phyloP scores from a whole-genome alignment of 1,140 invertebrate species.

The Venturia canescens region DNA sequence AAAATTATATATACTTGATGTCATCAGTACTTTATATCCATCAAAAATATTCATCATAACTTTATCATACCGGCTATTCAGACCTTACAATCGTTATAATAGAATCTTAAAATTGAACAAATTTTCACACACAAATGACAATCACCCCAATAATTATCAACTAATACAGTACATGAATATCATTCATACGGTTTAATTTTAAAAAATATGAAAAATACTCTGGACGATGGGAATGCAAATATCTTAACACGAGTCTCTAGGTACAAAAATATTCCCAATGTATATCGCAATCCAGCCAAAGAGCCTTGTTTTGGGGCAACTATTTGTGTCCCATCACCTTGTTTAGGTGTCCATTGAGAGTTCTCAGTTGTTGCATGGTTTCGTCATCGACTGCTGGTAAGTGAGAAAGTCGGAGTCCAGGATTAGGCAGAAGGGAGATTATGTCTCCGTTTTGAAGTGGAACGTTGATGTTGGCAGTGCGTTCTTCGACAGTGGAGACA shows the following conservation, averaged over 20 bases:
- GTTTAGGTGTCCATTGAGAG: constrained; percentile 78
- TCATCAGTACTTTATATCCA: too few relatives aligned
- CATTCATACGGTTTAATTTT: not conserved
- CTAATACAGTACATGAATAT: not conserved
- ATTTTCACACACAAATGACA: too few relatives aligned
- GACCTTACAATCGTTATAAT: too few relatives aligned
- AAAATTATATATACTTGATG: too few relatives aligned
- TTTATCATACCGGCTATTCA: too few relatives aligned
- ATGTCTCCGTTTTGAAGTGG: constrained; percentile 80
- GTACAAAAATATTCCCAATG: not conserved
- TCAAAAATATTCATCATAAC: too few relatives aligned
- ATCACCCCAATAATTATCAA: too few relatives aligned
- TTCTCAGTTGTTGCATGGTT: constrained; percentile 77
- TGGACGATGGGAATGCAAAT: not conserved
- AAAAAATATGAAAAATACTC: too few relatives aligned
- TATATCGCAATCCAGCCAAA: not conserved
- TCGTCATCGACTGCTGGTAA: constrained; percentile 77
- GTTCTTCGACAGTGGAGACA: constrained; percentile 75
- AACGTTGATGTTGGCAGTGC: constrained; percentile 81
- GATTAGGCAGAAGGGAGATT: constrained; percentile 79
- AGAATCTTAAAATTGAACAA: too few relatives aligned
- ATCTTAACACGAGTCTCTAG: not conserved
- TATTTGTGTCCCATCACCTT: constrained; percentile 71
- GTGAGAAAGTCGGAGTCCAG: constrained; percentile 77
- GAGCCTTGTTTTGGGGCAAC: not conserved